Evolutionary conservation across 1,140 invertebrate genomes (phyloP), one percentile per base, ranked within the genome.

Genomic region (Cyphomyrmex costatus): DNA sequence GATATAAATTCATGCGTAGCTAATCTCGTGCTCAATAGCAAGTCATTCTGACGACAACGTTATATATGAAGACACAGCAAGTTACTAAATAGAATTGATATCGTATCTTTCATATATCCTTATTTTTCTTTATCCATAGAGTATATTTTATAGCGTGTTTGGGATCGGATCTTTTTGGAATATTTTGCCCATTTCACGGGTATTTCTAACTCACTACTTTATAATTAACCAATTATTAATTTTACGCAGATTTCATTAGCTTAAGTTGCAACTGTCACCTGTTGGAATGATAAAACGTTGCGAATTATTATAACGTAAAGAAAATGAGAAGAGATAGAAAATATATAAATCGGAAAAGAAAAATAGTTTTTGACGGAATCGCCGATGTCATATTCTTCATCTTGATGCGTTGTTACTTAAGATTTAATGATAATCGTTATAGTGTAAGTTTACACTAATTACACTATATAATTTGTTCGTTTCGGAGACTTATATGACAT

Each of bases 361-460:
- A 51, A 80, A 42, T n/a, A n/a, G 19, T 14, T 53, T 68, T n/a
- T 53, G 61, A 51, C n/a, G 27, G 42, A 79, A 68, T 68, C 42
- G 36, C 60, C 77, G 77, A 46, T 77, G 21, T 21, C 33, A 21
- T 33, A 36, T 77, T 42, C 21, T 27, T 8, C 56, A 27, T 1
- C 33, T 77, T 42, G 53, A 61, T 60, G 74, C 56, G 21, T 61
- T 61, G 33, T 63, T 63, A 77, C 21, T 63, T 77, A 77, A 58
- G 6, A 19, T 77, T n/a, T 42, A 77, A 77, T 30, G 33, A 14
- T 77, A 77, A 42, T 77, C 3, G 7, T 74, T 42, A 33, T 27
- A 77, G 12, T 77, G 56, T 60, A 77, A 63, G 56, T 8, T 46
- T 77, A 77, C 65, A 49, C 5, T 46, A n/a, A 30, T 46, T 77